phyloP scores from a whole-genome alignment of 2,113 vertebrate species.

The Tympanuchus pallidicinctus region DNA sequence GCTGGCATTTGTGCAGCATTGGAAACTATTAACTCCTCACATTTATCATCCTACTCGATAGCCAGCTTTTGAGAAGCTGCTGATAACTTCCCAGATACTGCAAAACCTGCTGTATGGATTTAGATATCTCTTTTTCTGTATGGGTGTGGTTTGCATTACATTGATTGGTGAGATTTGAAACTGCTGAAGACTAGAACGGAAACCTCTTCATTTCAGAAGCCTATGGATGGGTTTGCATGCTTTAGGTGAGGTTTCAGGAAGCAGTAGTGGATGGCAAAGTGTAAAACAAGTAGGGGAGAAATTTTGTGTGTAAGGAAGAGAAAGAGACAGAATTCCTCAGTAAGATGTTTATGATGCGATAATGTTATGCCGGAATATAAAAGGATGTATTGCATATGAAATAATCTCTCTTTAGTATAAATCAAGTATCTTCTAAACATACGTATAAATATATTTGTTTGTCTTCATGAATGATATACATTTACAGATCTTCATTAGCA shows the following conservation, averaged over 20 bases:
- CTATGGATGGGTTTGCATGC: neutral
- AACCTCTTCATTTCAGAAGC: neutral
- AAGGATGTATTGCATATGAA: neutral
- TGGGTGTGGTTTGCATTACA: neutral
- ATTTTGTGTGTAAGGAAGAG: neutral
- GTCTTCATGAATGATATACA: accelerated
- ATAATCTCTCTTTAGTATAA: neutral
- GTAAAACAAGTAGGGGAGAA: neutral
- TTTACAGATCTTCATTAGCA: neutral
- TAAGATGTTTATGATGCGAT: neutral
- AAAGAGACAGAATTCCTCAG: neutral
- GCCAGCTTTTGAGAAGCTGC: neutral
- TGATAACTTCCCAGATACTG: neutral
- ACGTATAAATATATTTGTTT: neutral
- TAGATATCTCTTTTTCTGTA: neutral
- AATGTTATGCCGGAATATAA: neutral
- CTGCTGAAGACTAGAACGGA: neutral
- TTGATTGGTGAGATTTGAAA: neutral
- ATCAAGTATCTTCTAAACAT: neutral
- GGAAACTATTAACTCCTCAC: neutral
- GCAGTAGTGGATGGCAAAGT: neutral
- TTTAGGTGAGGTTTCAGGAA: neutral
- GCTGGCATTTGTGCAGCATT: neutral
- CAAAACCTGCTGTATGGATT: neutral
- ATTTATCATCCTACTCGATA: neutral